Evolutionary conservation across 2,797 vertebrate genomes (phyloP).

Genomic region (Mormyrus hasselquistii): DNA sequence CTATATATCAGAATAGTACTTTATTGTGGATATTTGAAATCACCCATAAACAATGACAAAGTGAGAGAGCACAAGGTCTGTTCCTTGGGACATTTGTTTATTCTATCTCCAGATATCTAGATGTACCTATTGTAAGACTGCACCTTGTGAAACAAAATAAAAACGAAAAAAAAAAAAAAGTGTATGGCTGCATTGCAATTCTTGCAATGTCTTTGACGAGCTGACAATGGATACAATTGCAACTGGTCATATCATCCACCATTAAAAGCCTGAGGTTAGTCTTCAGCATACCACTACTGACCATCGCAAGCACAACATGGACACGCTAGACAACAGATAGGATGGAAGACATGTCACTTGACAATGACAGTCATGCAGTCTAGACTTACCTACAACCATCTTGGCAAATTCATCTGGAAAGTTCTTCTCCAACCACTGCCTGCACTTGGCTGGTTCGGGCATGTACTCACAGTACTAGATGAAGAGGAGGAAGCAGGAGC

Average conservation of each 20-base stretch:
- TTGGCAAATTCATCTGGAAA: slow-evolving; percentile 95
- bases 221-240: not conserved
- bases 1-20: too few species aligned
- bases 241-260: not conserved
- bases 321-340: not conserved
- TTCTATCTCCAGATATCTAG: too few species aligned
- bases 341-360: not conserved
- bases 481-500: slow-evolving; percentile 5
- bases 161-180: too few species aligned
- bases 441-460: slow-evolving; percentile 95
- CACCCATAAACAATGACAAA: too few species aligned
- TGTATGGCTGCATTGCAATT: not conserved
- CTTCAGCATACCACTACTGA: not conserved
- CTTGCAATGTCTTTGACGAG: not conserved
- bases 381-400: slow-evolving; percentile 82
- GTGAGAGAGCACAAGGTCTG: too few species aligned
- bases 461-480: slow-evolving; percentile 96
- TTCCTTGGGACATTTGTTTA: too few species aligned
- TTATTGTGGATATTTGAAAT: too few species aligned
- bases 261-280: not conserved
- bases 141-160: too few species aligned
- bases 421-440: slow-evolving; percentile 98
- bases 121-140: too few species aligned
- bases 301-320: not conserved
- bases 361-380: not conserved